phyloP scores from a whole-genome alignment of 1,140 invertebrate species.

The Drosophila setifemur region DNA sequence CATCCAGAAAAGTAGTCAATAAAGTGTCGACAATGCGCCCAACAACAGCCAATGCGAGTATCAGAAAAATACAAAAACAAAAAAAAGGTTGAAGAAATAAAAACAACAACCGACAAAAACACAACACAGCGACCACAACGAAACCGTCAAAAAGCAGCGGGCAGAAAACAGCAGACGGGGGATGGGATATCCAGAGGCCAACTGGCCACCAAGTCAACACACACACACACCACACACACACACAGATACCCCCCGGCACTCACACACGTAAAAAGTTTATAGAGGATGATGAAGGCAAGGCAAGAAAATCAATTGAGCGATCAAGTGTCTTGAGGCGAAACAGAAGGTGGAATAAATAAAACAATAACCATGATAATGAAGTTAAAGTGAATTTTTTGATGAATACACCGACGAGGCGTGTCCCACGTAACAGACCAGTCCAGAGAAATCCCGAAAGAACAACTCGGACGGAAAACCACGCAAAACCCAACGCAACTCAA shows the following conservation, averaged over 20 bases:
- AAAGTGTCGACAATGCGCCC: conserved; percentile 78
- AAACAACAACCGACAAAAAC: conserved; percentile 4
- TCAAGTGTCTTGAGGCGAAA: conserved; percentile 82
- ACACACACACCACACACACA: not conserved
- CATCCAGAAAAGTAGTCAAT: conserved; percentile 81
- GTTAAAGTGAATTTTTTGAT: conserved; percentile 82
- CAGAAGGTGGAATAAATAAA: conserved; percentile 82
- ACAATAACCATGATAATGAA: conserved; percentile 82
- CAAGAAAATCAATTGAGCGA: conserved; percentile 81
- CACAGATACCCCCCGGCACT: not conserved
- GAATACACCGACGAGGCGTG: conserved; percentile 75
- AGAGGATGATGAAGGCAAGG: conserved; percentile 43
- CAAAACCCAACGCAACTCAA: conserved; percentile 32
- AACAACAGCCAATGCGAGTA: conserved; percentile 43
- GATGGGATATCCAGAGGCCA: conserved; percentile 4
- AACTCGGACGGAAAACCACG: conserved; percentile 13
- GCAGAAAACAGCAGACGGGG: conserved; percentile 50
- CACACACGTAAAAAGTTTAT: not conserved
- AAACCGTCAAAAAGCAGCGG: conserved; percentile 78
- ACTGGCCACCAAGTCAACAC: conserved; percentile 39
- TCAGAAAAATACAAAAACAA: conserved; percentile 35
- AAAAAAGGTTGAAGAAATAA: not conserved
- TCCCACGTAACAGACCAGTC: conserved; percentile 35
- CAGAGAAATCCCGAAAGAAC: conserved; percentile 10
- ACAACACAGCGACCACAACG: conserved; percentile 35